Conservation (phyloP, 2,797 vertebrate genomes). For the Danio albolineatus region DNA sequence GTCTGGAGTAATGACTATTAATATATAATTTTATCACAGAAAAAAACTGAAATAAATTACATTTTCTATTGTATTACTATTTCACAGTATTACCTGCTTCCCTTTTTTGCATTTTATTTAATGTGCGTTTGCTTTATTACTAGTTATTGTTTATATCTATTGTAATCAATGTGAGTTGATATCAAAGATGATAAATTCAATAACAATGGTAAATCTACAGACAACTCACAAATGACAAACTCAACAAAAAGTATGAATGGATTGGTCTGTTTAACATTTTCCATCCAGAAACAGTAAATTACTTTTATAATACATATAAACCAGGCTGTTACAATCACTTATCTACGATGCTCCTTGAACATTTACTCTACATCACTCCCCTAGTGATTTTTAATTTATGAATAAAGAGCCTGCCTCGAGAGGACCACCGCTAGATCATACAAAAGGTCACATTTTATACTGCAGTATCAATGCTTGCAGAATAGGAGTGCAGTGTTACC, state of each 20-base stretch:
- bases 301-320: conserved; percentile 33
- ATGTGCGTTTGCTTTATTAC: no score
- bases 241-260: not conserved
- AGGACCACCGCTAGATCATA: not conserved
- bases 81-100: no score
- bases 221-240: not conserved
- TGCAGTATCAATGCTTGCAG: not conserved
- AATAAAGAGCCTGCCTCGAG: not conserved
- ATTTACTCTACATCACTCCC: conserved; percentile 10
- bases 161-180: not conserved
- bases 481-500: not conserved
- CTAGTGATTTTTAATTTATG: not conserved
- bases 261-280: conserved; percentile 5
- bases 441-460: not conserved
- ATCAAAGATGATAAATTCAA: not conserved
- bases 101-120: no score
- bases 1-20: no score
- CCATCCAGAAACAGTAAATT: conserved; percentile 36
- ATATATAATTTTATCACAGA: no score
- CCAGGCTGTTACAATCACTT: conserved; percentile 37
- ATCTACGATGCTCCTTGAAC: conserved; percentile 23
- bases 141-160: no score
- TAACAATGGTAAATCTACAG: not conserved
- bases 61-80: no score
- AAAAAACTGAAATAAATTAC: no score